phyloP scores from a whole-genome alignment of 2,888 invertebrate genomes.

The Podotricha telesiphe region DNA sequence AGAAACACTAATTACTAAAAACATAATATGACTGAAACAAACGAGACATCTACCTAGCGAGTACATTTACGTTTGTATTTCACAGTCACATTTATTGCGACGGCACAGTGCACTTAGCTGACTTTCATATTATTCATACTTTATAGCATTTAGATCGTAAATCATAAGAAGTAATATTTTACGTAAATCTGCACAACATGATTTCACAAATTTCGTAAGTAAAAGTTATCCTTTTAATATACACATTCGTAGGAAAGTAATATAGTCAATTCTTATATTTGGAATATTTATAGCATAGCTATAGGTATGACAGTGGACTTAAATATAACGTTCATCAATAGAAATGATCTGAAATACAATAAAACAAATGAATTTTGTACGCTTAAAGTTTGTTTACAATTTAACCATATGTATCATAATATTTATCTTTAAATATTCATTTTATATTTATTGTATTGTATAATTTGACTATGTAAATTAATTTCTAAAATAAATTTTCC shows the following conservation, averaged over 20 bases:
- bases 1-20: slow-evolving; percentile 52
- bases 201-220: slow-evolving; percentile 25
- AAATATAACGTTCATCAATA: slow-evolving; percentile 8
- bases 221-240: slow-evolving; percentile 14
- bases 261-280: slow-evolving; percentile 61
- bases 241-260: slow-evolving; percentile 45
- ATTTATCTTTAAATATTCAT: neutral
- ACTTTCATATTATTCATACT: slow-evolving; percentile 48
- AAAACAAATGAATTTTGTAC: neutral
- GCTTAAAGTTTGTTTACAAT: neutral
- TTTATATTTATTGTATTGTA: neutral
- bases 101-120: slow-evolving; percentile 75
- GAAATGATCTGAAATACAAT: neutral
- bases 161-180: slow-evolving; percentile 27
- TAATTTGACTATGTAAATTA: too few relatives aligned
- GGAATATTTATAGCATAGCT: slow-evolving; percentile 46
- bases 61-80: slow-evolving; percentile 47
- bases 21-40: slow-evolving; percentile 53
- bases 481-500: too few relatives aligned
- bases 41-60: slow-evolving; percentile 59
- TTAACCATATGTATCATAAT: neutral
- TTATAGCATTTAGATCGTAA: slow-evolving; percentile 36
- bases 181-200: slow-evolving; percentile 36
- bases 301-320: slow-evolving; percentile 36
- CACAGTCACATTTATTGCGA: slow-evolving; percentile 64